Conservation (phyloP, 2,888 invertebrate genomes). For the Prosopocoilus inquinatus region DNA sequence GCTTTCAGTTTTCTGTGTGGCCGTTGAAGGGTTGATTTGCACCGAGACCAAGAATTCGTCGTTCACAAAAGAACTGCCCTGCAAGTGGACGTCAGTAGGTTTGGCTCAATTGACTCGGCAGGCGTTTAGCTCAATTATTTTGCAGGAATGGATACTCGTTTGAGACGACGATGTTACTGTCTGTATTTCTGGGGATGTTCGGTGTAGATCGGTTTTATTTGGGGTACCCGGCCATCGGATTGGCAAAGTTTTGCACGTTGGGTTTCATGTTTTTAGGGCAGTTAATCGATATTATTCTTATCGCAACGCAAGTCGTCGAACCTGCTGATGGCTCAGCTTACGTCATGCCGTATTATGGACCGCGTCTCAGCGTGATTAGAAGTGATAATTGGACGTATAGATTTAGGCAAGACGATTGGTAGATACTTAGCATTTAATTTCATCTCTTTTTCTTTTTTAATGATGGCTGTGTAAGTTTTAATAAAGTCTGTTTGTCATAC, state of each 20-base stretch:
- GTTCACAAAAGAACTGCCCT: conserved; percentile 80
- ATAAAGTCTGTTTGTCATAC: too few species aligned
- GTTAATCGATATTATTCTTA: conserved; percentile 90
- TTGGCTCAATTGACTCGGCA: neutral
- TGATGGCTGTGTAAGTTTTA: conserved; percentile 10
- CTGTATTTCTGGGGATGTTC: conserved; percentile 97
- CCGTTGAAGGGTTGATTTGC: conserved; percentile 81
- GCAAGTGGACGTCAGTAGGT: conserved; percentile 87
- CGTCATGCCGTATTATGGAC: conserved; percentile 91
- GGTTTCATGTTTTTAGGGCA: conserved; percentile 97
- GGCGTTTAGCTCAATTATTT: conserved; percentile 21
- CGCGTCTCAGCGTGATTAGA: conserved; percentile 74
- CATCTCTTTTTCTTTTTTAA: conserved; percentile 2
- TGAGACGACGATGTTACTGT: conserved; percentile 87
- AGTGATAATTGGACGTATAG: conserved; percentile 85
- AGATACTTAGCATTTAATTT: conserved; percentile 9
- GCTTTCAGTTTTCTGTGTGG: conserved; percentile 73
- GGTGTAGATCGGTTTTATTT: conserved; percentile 96
- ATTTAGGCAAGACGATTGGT: conserved; percentile 77
- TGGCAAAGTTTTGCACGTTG: conserved; percentile 91
- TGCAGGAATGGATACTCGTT: conserved; percentile 90
- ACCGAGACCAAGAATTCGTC: conserved; percentile 74
- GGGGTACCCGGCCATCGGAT: conserved; percentile 95
- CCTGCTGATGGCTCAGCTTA: conserved; percentile 95
- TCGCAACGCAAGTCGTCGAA: conserved; percentile 90